Base-by-base conservation (phyloP, 2,888 invertebrate species). In the Caenorhabditis plicata region DNA sequence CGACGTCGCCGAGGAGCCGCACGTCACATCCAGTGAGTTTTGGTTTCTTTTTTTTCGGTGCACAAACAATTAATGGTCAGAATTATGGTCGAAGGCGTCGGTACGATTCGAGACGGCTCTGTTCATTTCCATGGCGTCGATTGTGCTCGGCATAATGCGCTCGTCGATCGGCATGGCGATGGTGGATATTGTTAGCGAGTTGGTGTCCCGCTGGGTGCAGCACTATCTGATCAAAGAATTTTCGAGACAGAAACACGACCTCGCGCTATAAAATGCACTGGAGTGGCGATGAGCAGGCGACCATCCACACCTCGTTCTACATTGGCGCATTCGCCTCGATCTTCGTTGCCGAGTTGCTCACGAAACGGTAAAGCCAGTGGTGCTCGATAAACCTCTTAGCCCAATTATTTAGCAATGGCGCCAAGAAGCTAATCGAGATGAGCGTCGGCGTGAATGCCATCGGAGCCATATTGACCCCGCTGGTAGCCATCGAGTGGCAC, bases 241-340 rank as follows among this genome's bases (percentile, higher is more conserved):
- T 13, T 17, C n/a, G 36, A 43, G 35, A 22, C n/a, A n/a, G n/a
- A n/a, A n/a, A n/a, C n/a, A n/a, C n/a, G n/a, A n/a, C n/a, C n/a
- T 32, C 39, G 1, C 42, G 42, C 35, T 35, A 58, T 0, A 46
- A 55, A 9, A 71, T 77, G 36, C 60, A 65, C 26, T 77, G 77
- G 77, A 56, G 58, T 22, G 55, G 64, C 4, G 56, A 62, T 17
- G 63, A 74, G 35, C 72, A 73, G 17, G 68, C 73, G n/a, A 45
- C 47, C 25, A 71, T 78, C 38, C 74, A 75, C 62, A 74, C 71
- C n/a, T 56, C 70, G 20, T 77, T 70, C 52, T 77, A 77, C 55
- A 56, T 64, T 13, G 77, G 75, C 29, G 72, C 69, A 11, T 67
- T 76, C 20, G 17, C 72, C 3, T 64, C 75, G 3, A 73, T 76